Evolutionary conservation across 2,888 invertebrate species (phyloP).

Genomic region (Baccha elongata): DNA sequence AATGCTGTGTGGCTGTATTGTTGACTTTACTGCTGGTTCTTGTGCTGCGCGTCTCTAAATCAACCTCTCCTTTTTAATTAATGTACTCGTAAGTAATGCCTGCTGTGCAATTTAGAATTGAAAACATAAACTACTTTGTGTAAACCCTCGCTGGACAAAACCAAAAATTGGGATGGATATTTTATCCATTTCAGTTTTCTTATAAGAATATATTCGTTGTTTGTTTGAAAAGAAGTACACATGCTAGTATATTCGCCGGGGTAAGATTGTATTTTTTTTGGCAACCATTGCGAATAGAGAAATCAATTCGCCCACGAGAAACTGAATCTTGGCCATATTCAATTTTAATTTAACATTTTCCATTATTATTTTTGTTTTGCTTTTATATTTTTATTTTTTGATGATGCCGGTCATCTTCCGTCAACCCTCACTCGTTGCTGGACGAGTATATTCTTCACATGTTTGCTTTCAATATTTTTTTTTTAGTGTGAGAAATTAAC

Average conservation of each 20-base stretch:
- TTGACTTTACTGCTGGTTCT: background rate
- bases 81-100: constrained; percentile 15
- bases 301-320: constrained; percentile 53
- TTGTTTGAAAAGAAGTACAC: background rate
- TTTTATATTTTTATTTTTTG: constrained; percentile 40
- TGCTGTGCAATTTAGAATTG: constrained; percentile 23
- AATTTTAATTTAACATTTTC: constrained; percentile 22
- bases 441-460: constrained; percentile 7
- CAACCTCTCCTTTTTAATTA: constrained; percentile 27
- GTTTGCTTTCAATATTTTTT: constrained; percentile 21
- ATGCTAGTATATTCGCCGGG: background rate
- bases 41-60: background rate
- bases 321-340: constrained; percentile 46
- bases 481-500: constrained; percentile 18
- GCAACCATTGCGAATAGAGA: constrained; percentile 33
- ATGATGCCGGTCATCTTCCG: constrained; percentile 44
- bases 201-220: background rate
- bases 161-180: constrained; percentile 20
- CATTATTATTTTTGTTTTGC: constrained; percentile 51
- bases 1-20: background rate
- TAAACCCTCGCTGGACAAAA: background rate
- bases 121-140: background rate
- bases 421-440: constrained; percentile 17
- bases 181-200: background rate
- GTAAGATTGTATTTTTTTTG: constrained; percentile 20